A percentile compares a stretch with the other conserved stretches of the same genome.
These are phyloP conservation scores for Phragmatobia fuliginosa DNA, from an alignment of 2,888 invertebrate genomes.

Conservation along the genomic window DNA sequence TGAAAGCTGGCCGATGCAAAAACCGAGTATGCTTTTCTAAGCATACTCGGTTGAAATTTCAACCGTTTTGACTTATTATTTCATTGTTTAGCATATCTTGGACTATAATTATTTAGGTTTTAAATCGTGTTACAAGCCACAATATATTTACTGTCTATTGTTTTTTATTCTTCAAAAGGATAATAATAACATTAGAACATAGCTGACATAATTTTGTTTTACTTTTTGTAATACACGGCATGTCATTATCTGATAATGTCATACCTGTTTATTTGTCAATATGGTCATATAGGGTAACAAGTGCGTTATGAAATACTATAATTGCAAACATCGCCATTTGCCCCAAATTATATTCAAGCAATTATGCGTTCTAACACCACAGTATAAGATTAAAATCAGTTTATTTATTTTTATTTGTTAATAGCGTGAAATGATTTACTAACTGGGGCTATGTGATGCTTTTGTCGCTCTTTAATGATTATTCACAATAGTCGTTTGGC, in stretches of 20 bases:
- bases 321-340: slow-evolving; percentile 22
- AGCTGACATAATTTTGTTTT: slow-evolving; percentile 1
- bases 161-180: not conserved
- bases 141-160: not conserved
- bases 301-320: slow-evolving; percentile 40
- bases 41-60: too few relatives aligned
- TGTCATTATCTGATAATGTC: slow-evolving; percentile 44
- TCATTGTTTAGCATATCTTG: not conserved
- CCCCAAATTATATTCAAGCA: slow-evolving; percentile 3
- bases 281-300: slow-evolving; percentile 12
- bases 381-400: slow-evolving; percentile 8
- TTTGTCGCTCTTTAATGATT: slow-evolving; percentile 35
- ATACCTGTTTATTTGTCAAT: slow-evolving; percentile 43
- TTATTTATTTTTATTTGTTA: not conserved
- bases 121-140: not conserved
- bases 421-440: slow-evolving; percentile 39
- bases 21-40: too few relatives aligned
- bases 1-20: too few relatives aligned
- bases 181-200: slow-evolving; percentile 1
- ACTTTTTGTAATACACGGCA: slow-evolving; percentile 31
- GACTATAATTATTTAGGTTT: not conserved
- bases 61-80: not conserved
- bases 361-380: slow-evolving; percentile 24
- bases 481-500: slow-evolving; percentile 41
- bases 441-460: slow-evolving; percentile 24